Base-by-base conservation (phyloP, 2,888 invertebrate species). In the Hypomecis punctinalis region DNA sequence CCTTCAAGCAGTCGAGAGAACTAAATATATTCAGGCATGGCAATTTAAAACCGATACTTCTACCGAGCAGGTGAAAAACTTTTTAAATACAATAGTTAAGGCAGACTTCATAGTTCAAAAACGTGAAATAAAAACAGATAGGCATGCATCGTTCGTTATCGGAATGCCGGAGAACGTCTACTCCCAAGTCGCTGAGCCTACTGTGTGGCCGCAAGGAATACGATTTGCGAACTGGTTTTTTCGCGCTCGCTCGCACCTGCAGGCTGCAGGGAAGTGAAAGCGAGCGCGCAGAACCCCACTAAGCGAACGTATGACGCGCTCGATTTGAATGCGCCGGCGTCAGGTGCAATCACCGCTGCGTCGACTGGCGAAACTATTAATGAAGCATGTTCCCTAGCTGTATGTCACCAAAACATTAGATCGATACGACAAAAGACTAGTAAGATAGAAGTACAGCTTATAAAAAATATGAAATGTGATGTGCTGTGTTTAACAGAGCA, bases 171-270 rank as follows among this genome's bases (percentile, higher is more conserved):
- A 62, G 10, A 52, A 23, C 5, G 3, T 62, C 6, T 49, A 56
- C 8, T 10, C 23, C 6, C 39, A 33, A 35, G 51, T 56, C 10
- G 52, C 51, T 10, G 40, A 0, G 5, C 62, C 62, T 0, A 36
- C 47, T 23, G 54, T 42, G 4, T 62, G 62, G 62, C 62, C 62
- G 5, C 35, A 56, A 11, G 52, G 62, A 1, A 46, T 62, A 5
- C 11, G 52, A 0, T 62, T 62, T 11, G 13, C 51, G 5, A 39
- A 39, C 11, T 62, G 62, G 62, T 56, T 62, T 62, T 62, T 57
- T 46, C 48, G 48, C n/a, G 35, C 5, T 9, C 42, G 36, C 7
- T 45, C 51, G 35, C 6, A 56, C 56, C 49, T 39, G 51, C 56
- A 33, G 33, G 0, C 51, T 0, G 11, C 37, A 33, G 43, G 37